Evolutionary conservation across 1,140 invertebrate species (phyloP), one percentile per base, ranked within the genome.

Genomic region (Trichogramma pretiosum): DNA sequence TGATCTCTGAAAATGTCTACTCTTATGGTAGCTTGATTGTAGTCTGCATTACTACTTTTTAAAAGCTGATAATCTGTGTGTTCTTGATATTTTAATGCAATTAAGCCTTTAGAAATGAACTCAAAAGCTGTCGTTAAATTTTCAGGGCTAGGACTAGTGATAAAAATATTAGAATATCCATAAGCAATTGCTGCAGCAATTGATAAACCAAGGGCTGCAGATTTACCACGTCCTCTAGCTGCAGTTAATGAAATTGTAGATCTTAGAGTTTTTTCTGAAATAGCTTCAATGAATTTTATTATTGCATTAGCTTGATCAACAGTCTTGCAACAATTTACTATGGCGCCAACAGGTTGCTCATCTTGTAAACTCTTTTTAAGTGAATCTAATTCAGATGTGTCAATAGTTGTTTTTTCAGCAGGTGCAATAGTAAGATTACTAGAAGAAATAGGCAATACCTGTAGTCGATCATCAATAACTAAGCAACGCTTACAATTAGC

Each of bases 91-190:
- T 90, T 83, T 35, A 99, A 72, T 0, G 85, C 89, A 73, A 98
- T 91, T 62, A 99, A 89, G 1, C 96, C 87, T 74, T 98, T 98
- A 28, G 98, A 83, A 14, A 98, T 77, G 72, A 99, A 99, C 64
- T 99, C 90, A 73, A 99, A 99, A 1, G 99, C 73, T 0, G 95
- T 99, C 50, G 91, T 94, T 62, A 99, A 80, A 77, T 99, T 99
- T 67, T 99, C 96, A 3, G 95, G 95, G 65, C 89, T 92, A 2
- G 97, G 97, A 53, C 93, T 94, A 0, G 96, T 97, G 11, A 99
- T 92, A 73, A 95, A 99, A 38, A 99, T 90, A 66, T 99, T 99
- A n/a, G 94, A 93, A 69, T 98, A 99, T 16, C 91, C 89, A 63
- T 87, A 85, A 1, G 86, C 82, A 43, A 93, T 74, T 13, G 85